phyloP scores from a whole-genome alignment of 2,113 vertebrate species.

The Trachemys scripta region DNA sequence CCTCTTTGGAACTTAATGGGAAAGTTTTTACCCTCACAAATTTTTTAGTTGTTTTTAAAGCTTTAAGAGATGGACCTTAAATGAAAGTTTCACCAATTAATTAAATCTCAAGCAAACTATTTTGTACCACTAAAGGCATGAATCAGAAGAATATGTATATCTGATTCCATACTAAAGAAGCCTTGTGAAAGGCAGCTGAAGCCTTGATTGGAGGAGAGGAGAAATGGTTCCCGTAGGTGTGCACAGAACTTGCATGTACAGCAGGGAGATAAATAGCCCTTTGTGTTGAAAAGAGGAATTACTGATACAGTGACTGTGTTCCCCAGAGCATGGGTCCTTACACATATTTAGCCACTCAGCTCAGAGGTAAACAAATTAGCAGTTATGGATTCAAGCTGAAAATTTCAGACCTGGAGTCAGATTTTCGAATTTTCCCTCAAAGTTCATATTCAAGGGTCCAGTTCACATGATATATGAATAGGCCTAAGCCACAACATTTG shows the following conservation, averaged over 20 bases:
- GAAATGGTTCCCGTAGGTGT: background rate
- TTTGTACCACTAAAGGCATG: background rate
- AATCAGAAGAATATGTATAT: background rate
- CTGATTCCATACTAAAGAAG: background rate
- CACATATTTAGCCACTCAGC: background rate
- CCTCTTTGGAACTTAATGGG: background rate
- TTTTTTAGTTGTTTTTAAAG: background rate
- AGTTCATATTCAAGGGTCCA: background rate
- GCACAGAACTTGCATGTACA: fast-evolving
- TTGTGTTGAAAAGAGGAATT: background rate
- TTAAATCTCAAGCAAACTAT: background rate
- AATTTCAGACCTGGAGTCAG: background rate
- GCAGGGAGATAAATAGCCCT: background rate
- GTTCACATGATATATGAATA: background rate
- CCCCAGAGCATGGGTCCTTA: background rate
- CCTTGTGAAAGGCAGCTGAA: background rate
- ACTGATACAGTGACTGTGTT: background rate
- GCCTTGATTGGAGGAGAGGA: background rate
- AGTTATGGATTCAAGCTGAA: background rate
- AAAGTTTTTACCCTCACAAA: background rate
- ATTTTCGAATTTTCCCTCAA: background rate
- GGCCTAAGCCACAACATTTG: background rate
- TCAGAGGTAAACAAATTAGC: fast-evolving
- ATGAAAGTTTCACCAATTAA: background rate
- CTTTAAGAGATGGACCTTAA: background rate